Conservation (phyloP, 2,797 vertebrate genomes). For the Lepus townsendii region DNA sequence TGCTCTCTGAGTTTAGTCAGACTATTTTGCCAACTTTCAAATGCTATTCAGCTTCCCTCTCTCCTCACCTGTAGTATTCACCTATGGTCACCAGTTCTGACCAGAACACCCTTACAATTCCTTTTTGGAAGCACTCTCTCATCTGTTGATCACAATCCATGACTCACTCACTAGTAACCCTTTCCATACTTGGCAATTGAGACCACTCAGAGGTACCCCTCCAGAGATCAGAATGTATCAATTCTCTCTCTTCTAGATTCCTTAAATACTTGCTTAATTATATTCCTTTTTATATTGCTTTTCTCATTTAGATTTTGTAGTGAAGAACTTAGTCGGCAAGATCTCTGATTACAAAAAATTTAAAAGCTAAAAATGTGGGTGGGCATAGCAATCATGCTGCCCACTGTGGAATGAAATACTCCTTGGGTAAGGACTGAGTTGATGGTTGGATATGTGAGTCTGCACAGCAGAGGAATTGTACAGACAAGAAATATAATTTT, state of each 20-base stretch:
- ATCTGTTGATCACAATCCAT: neutral
- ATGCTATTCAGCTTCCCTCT: neutral
- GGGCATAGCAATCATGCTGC: neutral
- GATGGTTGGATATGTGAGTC: neutral
- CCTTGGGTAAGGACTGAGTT: neutral
- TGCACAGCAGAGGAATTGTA: neutral
- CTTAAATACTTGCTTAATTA: neutral
- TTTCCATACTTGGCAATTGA: neutral
- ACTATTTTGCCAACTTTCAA: neutral
- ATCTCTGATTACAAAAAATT: neutral
- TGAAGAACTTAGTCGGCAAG: neutral
- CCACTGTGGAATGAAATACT: neutral
- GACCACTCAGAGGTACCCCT: neutral
- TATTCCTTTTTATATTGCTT: neutral
- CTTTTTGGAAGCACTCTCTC: neutral
- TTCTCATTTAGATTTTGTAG: neutral
- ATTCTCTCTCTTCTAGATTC: neutral
- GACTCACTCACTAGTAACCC: neutral
- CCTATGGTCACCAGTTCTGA: neutral
- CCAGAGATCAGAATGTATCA: neutral
- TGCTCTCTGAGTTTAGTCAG: conserved; percentile 2
- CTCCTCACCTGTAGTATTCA: neutral
- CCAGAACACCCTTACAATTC: neutral
- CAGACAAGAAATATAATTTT: neutral
- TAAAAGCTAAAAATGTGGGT: neutral